phyloP scores from a whole-genome alignment of 2,113 vertebrate genomes.

The Engraulis encrasicolus region DNA sequence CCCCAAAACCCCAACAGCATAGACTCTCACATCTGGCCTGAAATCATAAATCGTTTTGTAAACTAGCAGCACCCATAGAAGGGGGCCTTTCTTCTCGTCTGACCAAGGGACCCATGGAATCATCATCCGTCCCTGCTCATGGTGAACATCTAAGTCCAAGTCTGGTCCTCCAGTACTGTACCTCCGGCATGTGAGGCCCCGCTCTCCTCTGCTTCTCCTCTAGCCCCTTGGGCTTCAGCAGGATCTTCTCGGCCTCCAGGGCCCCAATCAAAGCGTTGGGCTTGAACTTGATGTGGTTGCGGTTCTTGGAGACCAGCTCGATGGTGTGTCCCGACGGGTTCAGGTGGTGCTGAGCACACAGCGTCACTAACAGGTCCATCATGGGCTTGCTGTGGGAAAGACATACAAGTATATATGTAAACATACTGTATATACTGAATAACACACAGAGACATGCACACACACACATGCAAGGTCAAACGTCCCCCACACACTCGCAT shows the following conservation, averaged over 20 bases:
- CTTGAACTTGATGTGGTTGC: constrained; percentile 88
- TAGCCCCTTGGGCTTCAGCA: constrained; percentile 87
- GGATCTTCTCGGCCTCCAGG: constrained; percentile 88
- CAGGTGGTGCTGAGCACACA: constrained; percentile 93
- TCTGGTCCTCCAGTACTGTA: no score
- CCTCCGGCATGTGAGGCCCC: constrained; percentile 89
- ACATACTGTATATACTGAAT: no score
- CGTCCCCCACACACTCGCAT: no score
- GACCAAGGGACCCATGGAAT: no score
- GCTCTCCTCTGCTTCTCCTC: constrained; percentile 87
- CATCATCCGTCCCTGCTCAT: no score
- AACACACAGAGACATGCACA: neutral
- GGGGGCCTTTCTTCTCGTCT: no score
- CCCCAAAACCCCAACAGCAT: no score
- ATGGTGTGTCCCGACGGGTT: constrained; percentile 93
- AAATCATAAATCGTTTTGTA: no score
- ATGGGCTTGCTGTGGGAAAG: constrained; percentile 86
- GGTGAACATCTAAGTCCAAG: no score
- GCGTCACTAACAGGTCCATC: constrained; percentile 93
- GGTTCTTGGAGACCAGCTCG: constrained; percentile 86
- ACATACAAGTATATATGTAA: constrained; percentile 1
- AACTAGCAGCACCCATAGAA: no score
- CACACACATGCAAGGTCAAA: neutral
- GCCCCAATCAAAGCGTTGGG: constrained; percentile 90
- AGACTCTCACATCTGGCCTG: no score